Base-by-base conservation (phyloP, 2,113 vertebrate species). In the Gorilla gorilla region DNA sequence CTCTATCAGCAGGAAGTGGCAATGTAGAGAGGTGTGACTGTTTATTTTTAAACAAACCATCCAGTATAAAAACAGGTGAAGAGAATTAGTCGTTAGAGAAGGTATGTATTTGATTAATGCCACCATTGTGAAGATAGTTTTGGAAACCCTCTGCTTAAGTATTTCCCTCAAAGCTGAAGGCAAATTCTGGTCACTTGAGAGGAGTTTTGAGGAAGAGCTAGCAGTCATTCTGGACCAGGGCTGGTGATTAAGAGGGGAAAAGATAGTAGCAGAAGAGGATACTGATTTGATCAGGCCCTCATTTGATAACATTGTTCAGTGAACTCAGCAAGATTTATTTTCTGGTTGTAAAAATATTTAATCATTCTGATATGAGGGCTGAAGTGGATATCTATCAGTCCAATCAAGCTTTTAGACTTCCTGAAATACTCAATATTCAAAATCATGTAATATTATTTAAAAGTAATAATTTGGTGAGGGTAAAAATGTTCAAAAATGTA, bases 81-180 rank as follows among this genome's bases (percentile, higher is more conserved):
- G 30, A 83, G 50, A 48, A 89, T 68, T 43, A 73, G 48, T 48
- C 73, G 52, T 25, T 32, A 70, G 38, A 73, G 57, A 87, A 89
- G 68, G 43, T 64, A 9, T 32, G 17, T 40, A 11, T 52, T 93
- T 78, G 45, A 84, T 48, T 87, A 82, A 89, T 55, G 50, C 9
- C 82, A 79, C 52, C 59, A n/a, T 9, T 84, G 89, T 88, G 93
- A 89, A 78, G 64, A 76, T 72, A 40, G 27, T 86, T 96, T 95
- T 78, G 64, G 75, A 79, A 83, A 14, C n/a, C 35, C 50, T 90
- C 13, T 48, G 35, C 35, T 70, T 59, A 83, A 76, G 16, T 25
- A 40, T 85, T 82, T 79, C 32, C 64, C 57, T 87, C 64, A 82
- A 89, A 72, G 25, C n/a, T 17, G 4, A 90, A 50, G 66, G 64